Evolutionary conservation across 2,888 invertebrate genomes (phyloP).

Genomic region (Uropetala carovei): DNA sequence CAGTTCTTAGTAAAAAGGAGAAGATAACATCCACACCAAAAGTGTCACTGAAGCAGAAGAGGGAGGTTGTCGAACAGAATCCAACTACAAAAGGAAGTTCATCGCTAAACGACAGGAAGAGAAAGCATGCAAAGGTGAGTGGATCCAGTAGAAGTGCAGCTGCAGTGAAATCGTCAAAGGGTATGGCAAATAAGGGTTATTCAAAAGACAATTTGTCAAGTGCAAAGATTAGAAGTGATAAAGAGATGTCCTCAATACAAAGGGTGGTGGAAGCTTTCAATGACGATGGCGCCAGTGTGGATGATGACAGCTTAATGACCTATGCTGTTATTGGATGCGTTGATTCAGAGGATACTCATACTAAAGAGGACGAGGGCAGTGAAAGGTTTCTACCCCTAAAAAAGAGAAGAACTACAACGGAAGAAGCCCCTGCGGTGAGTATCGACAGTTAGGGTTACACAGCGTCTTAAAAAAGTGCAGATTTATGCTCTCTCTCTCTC

Average conservation of each 20-base stretch:
- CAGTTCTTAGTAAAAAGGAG: not conserved
- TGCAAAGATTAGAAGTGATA: not conserved
- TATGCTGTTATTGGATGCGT: slow-evolving; percentile 25
- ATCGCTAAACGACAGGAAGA: not conserved
- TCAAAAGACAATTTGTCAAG: not conserved
- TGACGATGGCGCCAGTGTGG: not conserved
- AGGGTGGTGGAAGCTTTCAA: slow-evolving; percentile 13
- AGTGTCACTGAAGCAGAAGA: not conserved
- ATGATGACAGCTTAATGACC: slow-evolving; percentile 47
- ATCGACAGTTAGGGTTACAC: too few relatives aligned
- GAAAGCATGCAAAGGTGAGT: not conserved
- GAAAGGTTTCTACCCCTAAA: slow-evolving; percentile 33
- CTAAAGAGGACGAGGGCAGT: slow-evolving; percentile 7
- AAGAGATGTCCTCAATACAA: not conserved
- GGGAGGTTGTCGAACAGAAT: not conserved
- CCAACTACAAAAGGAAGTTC: not conserved
- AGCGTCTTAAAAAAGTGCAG: not conserved
- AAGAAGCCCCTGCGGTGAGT: slow-evolving; percentile 37
- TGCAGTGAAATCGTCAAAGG: not conserved
- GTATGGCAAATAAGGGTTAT: not conserved
- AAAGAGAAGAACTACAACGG: slow-evolving; percentile 49
- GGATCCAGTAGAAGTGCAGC: not conserved
- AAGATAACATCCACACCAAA: not conserved
- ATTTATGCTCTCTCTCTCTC: too few relatives aligned
- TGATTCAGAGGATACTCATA: not conserved